Evolutionary conservation across 2,888 invertebrate genomes (phyloP).

Genomic region (Dicycla oo): DNA sequence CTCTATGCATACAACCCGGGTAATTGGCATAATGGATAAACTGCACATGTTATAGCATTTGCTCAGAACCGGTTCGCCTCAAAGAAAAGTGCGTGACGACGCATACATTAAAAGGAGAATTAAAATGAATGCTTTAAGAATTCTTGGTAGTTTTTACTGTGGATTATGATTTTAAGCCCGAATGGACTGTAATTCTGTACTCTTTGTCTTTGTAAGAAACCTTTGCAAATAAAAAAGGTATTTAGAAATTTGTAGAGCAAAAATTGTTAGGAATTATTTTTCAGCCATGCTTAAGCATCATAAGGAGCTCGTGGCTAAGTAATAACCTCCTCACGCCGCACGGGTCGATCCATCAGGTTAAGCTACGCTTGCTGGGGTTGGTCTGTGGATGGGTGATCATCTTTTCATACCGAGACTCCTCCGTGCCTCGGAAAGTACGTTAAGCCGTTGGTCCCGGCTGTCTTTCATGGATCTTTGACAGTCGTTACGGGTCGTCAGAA

Average conservation of each 20-base stretch:
- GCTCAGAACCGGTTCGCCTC: neutral
- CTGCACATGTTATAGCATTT: conserved; percentile 50
- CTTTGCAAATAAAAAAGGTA: conserved; percentile 5
- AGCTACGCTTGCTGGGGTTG: too few relatives aligned
- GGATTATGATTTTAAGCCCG: conserved; percentile 32
- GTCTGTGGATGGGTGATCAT: too few relatives aligned
- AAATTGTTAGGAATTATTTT: neutral
- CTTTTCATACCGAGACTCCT: too few relatives aligned
- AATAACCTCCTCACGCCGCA: too few relatives aligned
- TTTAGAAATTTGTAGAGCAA: neutral
- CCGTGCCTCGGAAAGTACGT: too few relatives aligned
- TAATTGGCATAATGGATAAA: conserved; percentile 43
- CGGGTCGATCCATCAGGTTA: too few relatives aligned
- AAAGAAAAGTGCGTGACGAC: conserved; percentile 43
- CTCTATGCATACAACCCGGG: conserved; percentile 30
- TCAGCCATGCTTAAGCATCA: neutral
- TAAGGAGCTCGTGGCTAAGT: too few relatives aligned
- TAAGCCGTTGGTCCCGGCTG: too few relatives aligned
- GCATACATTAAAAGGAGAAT: conserved; percentile 53
- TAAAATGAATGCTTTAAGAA: conserved; percentile 41
- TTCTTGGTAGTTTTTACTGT: conserved; percentile 25
- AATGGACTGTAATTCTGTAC: conserved; percentile 9
- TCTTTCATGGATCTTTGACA: too few relatives aligned
- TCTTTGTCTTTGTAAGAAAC: conserved; percentile 1
- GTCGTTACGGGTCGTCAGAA: too few relatives aligned